Evolutionary conservation across 2,113 vertebrate genomes (phyloP), one percentile per base, ranked within the genome.

Genomic region (Calypte anna): DNA sequence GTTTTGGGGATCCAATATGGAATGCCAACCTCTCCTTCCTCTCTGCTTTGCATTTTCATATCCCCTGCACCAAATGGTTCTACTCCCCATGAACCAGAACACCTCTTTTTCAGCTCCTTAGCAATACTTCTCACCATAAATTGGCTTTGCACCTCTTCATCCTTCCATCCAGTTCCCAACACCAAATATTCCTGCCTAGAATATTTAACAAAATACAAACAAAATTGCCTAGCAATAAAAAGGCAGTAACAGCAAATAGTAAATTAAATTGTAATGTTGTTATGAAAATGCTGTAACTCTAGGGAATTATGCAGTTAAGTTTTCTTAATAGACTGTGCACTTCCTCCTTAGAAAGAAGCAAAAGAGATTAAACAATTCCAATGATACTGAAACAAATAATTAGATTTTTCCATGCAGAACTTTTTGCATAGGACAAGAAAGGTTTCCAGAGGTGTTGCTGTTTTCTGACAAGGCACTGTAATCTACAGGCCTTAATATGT

Each of bases 181-280:
- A 88, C 80, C 78, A 43, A 18, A 38, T 38, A 38, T 38, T 38
- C 25, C 68, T 94, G 46, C 54, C 54, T 75, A 54, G 61, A 82
- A 75, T 91, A 89, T 77, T 78, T 91, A 22, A 94, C 78, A 73
- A 90, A 93, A 86, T 50, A 59, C 67, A 58, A 84, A 96, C 82
- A 44, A 92, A 91, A 70, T 31, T 62, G 59, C 36, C 30, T 24
- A 50, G 50, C 20, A 50, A 50, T 50, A 50, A 50, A 23, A 23
- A 50, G 21, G 50, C 50, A 50, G 23, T 50, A 50, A 50, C 24
- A 50, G 22, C 21, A 21, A 21, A 48, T 48, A 48, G 3, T 20
- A 21, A 48, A 48, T 48, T 23, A 57, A 79, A 74, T 15, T 91
- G 51, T 53, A 81, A 93, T 31, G 30, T 82, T 90, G 4, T 57